Base-by-base conservation (phyloP, 2,888 invertebrate species). In the Cristatella mucedo region DNA sequence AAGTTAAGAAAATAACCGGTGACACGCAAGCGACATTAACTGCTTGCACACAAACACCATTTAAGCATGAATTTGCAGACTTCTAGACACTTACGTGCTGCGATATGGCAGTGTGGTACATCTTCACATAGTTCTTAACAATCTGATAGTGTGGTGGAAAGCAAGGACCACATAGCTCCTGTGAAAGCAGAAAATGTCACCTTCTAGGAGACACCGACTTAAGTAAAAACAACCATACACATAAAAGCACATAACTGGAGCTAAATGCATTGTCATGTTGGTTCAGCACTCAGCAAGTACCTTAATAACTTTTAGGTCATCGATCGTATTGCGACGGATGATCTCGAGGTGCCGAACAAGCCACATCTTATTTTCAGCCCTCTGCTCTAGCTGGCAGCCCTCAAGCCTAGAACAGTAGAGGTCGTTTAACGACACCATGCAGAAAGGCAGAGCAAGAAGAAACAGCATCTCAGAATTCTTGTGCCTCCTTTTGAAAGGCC, bases 131-230 rank as follows among this genome's bases (percentile, higher is more conserved):
- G 65, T 77, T 78, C 55, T 82, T 78, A 37, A 87, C 80, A 49
- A 97, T 93, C 55, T 89, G 77, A 52, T 91, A 97, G 48, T 80
- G 77, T 1, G 89, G 85, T 2, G 95, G 97, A 64, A 97, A 97
- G 61, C 91, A 91, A 0, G 87, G 87, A 4, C 82, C 62, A 21
- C 68, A 54, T 21, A 65, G 48, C 2, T 57, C 59, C 63, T 68
- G 13, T 31, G 6, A 5, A 41, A 38, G 7, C 7, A 41, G 5
- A 2, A 1, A 7, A 38, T 7, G n/a, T 16, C 4, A 18, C 11
- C 29, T 4, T 36, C 7, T 3, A n/a, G 2, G 2, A 37, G 32
- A 16, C 1, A 26, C 4, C 4, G 7, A 54, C 55, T 2, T 77
- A 53, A 84, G 85, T 0, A 85, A 68, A 0, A 81, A 82, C 61